Evolutionary conservation across 1,140 invertebrate species (phyloP), one percentile per base, ranked within the genome.

Genomic region (Dreissena rostriformis): DNA sequence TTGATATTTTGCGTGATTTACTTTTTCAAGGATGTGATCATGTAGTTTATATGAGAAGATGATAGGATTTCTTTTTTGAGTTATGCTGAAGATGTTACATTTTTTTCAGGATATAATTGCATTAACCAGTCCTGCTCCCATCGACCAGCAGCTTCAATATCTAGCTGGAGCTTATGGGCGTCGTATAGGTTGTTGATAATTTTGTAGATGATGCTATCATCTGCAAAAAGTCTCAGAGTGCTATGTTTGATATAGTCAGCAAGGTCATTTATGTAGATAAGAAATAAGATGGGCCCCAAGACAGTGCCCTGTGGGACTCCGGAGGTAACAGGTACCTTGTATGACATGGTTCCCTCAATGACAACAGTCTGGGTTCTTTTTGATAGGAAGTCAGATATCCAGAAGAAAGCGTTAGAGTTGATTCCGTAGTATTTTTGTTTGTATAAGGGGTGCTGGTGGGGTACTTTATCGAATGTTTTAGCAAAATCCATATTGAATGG

Each of bases 231-330:
- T 51, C 70, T 81, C 19, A 85, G 51, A 49, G 55, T 76, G 14
- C 77, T 80, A 39, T 86, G 67, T 55, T 75, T 63, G 29, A 84
- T 57, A 24, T 73, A 78, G 22, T 84, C 70, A 19, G 77, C 39
- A 39, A 39, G 53, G 53, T 75, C 66, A 84, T 82, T 53, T 96
- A 77, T 79, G 29, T 87, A 80, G 19, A 78, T 68, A 15, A 82
- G 78, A 53, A 78, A 86, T 29, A 88, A 61, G 26, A 73, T 77
- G 2, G 67, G 87, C n/a, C 78, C 82, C 7, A 84, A 22, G n/a
- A 86, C 73, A 28, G 84, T 82, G 17, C 79, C 84, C 24, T 85
- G 61, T 19, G 76, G 52, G 4, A 8, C 39, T 39, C 39, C 39
- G 39, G 11, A 73, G 28, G 55, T 65, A 5, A 39, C 2, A 39